Conservation (phyloP, 2,888 invertebrate species). For the Leuctra nigra region DNA sequence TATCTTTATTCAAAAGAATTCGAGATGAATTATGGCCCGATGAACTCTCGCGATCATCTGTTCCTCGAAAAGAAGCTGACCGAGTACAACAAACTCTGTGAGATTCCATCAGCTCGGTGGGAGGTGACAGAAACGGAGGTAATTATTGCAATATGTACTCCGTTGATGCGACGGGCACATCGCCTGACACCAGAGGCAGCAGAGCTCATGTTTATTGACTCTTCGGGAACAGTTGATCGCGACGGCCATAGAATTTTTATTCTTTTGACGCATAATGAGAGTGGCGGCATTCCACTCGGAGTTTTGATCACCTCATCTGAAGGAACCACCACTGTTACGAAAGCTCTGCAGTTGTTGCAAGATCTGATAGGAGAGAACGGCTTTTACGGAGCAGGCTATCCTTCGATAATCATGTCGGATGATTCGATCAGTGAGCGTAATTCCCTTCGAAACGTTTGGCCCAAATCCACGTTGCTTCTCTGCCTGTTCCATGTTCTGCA, state of each 20-base stretch:
- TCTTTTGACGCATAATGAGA: neutral
- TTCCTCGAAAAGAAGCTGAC: neutral
- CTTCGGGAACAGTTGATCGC: constrained; percentile 6
- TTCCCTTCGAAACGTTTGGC: neutral
- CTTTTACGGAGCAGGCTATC: neutral
- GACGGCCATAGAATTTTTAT: constrained; percentile 8
- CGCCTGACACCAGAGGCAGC: neutral
- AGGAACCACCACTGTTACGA: neutral
- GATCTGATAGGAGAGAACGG: neutral
- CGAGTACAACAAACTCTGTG: neutral
- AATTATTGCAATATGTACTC: neutral
- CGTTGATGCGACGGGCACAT: neutral
- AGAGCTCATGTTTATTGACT: constrained; percentile 13
- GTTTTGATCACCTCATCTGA: constrained; percentile 3
- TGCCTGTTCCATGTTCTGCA: constrained; percentile 14
- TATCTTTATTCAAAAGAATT: neutral
- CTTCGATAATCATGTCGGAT: constrained; percentile 11
- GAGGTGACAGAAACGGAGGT: neutral
- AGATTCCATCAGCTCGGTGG: neutral
- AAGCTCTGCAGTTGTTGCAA: neutral
- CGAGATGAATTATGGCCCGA: neutral
- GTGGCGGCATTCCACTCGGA: constrained; percentile 11
- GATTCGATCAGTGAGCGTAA: constrained; percentile 6
- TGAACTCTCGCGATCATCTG: neutral
- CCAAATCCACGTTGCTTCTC: neutral